phyloP scores from a whole-genome alignment of 2,888 invertebrate species.

The Phymatocera aterrima region DNA sequence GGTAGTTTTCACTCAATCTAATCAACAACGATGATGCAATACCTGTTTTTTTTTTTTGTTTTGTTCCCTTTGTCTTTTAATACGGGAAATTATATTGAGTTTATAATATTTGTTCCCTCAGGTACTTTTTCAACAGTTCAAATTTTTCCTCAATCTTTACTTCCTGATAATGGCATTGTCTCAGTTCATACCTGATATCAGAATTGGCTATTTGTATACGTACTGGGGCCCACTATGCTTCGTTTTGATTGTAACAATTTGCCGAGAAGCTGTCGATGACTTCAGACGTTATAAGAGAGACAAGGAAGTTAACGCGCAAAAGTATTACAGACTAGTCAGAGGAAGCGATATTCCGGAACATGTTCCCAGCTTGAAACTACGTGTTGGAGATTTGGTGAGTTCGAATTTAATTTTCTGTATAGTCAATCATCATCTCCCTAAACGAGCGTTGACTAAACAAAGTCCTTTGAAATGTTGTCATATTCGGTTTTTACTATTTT shows the following conservation, averaged over 20 bases:
- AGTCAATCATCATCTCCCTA: no score
- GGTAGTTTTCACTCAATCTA: not conserved
- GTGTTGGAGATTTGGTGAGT: slow-evolving; percentile 82
- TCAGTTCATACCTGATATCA: slow-evolving; percentile 97
- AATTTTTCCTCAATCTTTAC: slow-evolving; percentile 98
- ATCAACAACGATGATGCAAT: not conserved
- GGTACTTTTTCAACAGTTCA: slow-evolving; percentile 99
- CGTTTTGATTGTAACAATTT: slow-evolving; percentile 96
- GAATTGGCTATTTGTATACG: slow-evolving; percentile 98
- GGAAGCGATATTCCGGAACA: slow-evolving; percentile 80
- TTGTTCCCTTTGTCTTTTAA: no score
- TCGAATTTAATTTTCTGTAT: not conserved
- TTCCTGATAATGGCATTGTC: slow-evolving; percentile 98
- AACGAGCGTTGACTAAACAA: no score
- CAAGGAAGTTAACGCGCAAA: slow-evolving; percentile 96
- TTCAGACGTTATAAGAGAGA: slow-evolving; percentile 91
- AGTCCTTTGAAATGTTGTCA: no score
- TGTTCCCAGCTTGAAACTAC: slow-evolving; percentile 91
- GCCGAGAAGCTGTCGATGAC: slow-evolving; percentile 98
- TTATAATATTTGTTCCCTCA: slow-evolving; percentile 67
- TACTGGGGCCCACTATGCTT: slow-evolving; percentile 99
- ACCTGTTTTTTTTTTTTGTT: no score
- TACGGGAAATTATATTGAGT: not conserved
- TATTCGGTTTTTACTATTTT: no score
- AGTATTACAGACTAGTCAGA: slow-evolving; percentile 89